Evolutionary conservation across 2,113 vertebrate species (phyloP).

Genomic region (Aegithalos caudatus): DNA sequence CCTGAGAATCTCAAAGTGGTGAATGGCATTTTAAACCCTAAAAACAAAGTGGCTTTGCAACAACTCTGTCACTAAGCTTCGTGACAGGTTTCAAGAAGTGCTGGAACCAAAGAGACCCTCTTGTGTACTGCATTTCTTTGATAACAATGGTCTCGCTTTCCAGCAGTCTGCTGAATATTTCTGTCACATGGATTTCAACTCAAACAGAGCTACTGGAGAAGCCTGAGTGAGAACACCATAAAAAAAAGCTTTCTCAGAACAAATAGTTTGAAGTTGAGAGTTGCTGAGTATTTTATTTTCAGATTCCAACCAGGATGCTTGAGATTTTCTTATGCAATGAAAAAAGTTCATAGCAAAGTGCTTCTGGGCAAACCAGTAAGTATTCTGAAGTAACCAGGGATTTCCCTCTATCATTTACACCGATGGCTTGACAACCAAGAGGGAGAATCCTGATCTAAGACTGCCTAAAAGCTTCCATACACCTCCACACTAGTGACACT

Average conservation of each 20-base stretch:
- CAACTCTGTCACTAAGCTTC: neutral
- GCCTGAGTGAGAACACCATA: neutral
- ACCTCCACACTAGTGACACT: neutral
- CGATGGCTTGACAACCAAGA: neutral
- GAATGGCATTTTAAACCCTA: neutral
- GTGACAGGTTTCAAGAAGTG: neutral
- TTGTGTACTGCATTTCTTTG: neutral
- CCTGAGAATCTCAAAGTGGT: neutral
- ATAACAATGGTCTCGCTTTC: neutral
- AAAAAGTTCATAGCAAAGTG: neutral
- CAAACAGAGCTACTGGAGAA: neutral
- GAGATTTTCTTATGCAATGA: neutral
- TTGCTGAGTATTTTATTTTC: neutral
- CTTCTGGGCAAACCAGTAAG: neutral
- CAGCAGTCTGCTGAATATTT: neutral
- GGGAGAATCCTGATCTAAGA: slow-evolving; percentile 11
- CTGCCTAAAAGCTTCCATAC: neutral
- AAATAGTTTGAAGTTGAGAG: neutral
- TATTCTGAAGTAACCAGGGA: neutral
- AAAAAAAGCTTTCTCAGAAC: neutral
- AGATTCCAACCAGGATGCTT: neutral
- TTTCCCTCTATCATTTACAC: neutral
- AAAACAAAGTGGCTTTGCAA: neutral
- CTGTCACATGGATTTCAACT: neutral
- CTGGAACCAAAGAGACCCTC: neutral